These are phyloP conservation scores for Elysia crispata DNA, from an alignment of 2,888 invertebrate species.

Conservation along the genomic window DNA sequence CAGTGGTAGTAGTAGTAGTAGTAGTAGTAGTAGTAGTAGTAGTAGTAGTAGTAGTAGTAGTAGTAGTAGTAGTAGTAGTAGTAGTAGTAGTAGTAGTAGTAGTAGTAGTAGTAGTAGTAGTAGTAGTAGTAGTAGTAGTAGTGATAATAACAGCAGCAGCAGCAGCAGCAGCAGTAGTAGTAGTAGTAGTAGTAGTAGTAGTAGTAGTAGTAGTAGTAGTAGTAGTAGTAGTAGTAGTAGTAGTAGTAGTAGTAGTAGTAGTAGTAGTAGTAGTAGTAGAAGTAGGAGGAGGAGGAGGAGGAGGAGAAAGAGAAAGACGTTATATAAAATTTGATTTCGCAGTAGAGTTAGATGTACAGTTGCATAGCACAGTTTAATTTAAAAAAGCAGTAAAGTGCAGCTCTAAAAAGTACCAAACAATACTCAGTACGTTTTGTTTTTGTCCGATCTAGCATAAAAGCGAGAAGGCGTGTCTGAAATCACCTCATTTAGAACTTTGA, in stretches of 20 bases:
- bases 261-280: not conserved
- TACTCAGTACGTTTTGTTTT: no score
- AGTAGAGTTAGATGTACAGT: no score
- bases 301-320: no score
- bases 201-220: not conserved
- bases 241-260: constrained; percentile 12
- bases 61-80: not conserved
- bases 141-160: constrained; percentile 1
- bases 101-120: constrained; percentile 17
- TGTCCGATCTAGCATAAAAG: no score
- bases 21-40: not conserved
- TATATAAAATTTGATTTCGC: no score
- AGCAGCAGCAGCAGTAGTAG: constrained; percentile 3
- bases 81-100: not conserved
- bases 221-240: not conserved
- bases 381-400: no score
- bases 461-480: no score
- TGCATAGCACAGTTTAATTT: no score
- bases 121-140: no score
- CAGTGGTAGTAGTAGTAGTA: not conserved
- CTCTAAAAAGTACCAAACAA: no score
- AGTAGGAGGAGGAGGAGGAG: not conserved
- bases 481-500: no score
- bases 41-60: not conserved
- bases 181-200: not conserved